These are phyloP conservation scores for Poeciliopsis occidentalis DNA, from an alignment of 2,113 vertebrate genomes.

Conservation along the genomic window DNA sequence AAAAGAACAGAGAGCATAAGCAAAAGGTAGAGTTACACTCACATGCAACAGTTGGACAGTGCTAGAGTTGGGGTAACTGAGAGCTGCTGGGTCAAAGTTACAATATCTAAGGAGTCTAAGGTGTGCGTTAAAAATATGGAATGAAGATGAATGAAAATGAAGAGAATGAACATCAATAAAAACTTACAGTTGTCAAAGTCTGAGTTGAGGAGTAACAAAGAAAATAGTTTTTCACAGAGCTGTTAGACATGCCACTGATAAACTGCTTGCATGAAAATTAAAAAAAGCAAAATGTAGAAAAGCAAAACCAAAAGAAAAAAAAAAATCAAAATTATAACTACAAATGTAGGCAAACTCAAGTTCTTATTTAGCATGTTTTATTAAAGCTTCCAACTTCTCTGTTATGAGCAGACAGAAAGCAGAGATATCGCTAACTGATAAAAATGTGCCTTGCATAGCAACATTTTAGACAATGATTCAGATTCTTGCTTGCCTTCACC, in stretches of 20 bases:
- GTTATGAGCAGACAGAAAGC: conserved; percentile 12
- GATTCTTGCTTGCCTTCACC: neutral
- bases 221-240: conserved; percentile 52
- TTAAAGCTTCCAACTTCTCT: conserved; percentile 11
- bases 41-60: conserved; percentile 43
- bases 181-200: conserved; percentile 75
- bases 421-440: neutral
- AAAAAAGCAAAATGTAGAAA: neutral
- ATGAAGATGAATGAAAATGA: neutral
- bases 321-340: conserved; percentile 1
- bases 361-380: conserved; percentile 13
- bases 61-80: conserved; percentile 31
- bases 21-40: conserved; percentile 48
- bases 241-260: conserved; percentile 20
- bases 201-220: conserved; percentile 35
- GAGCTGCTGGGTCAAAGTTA: conserved; percentile 8
- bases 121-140: neutral
- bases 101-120: conserved; percentile 14
- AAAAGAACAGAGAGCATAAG: conserved; percentile 2
- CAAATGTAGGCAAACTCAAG: neutral
- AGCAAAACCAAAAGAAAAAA: conserved; percentile 11
- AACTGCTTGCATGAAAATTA: conserved; percentile 5
- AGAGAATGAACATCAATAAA: conserved; percentile 25
- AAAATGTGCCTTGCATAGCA: conserved; percentile 33
- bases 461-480: conserved; percentile 36